Base-by-base conservation (phyloP, 2,797 vertebrate genomes). In the Protonibea diacanthus region DNA sequence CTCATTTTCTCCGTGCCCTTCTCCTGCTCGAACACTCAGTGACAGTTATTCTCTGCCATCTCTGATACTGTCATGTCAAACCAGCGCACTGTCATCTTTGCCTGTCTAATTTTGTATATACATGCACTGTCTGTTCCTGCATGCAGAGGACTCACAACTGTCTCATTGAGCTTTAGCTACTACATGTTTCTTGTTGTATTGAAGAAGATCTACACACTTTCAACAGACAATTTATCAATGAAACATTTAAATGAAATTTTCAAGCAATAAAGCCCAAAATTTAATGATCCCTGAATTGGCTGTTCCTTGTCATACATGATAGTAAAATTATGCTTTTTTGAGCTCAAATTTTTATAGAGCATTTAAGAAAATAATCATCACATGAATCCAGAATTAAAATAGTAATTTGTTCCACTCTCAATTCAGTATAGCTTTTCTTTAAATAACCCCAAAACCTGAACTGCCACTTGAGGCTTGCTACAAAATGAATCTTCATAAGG, bases 61-160 rank as follows among this genome's bases (percentile, higher is more conserved):
- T 69, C 64, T 78, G 60, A 71, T 70, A 14, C 55, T 40, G 47
- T 78, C 63, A 49, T 25, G 33, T 75, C 76, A 78, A 72, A 64
- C 53, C 67, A 62, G 61, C 44, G 48, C 66, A 71, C 47, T 71
- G 63, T 65, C 68, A 61, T 78, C 29, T 71, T 25, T 71, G 56
- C 55, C 48, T 42, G 20, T 64, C 40, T 51, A 42, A 21, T 33
- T 38, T 25, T 66, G n/a, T 57, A 62, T 33, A 25, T 25, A 38
- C 14, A 44, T 40, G 48, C 27, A 29, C 29, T 62, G 27, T 29
- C 1, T 48, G 17, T 59, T 77, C 44, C 71, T 33, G 52, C 58
- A 1, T 44, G 45, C 49, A 33, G 12, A 61, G 44, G 8, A 38
- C 33, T 38, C 33, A 56, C 23, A 52, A 1, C 63, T 51, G 52